Evolutionary conservation across 2,113 vertebrate species (phyloP), one percentile per base, ranked within the genome.

Genomic region (Calonectris borealis): DNA sequence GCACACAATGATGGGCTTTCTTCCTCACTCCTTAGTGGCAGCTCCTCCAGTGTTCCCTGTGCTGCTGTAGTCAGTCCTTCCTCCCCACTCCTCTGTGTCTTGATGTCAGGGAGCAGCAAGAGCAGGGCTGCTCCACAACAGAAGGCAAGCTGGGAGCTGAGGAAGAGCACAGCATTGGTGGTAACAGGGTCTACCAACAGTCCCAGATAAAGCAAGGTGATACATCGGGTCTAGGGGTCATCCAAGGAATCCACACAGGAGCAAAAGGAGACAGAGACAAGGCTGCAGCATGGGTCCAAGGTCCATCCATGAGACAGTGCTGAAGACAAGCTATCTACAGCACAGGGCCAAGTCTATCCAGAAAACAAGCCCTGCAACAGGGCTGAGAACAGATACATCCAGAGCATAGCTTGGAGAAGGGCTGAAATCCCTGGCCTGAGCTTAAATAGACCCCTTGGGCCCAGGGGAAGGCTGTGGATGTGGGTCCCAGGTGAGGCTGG

Each of bases 401-500:
- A 40, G 16, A 36, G 2, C 10, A 11, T 0, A n/a, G 1, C 3
- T 3, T 18, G 0, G 0, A 0, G 1, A 79, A 40, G 0, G 2
- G 0, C 0, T 24, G 0, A 46, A 6, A 0, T 0, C 3, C 2
- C 3, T 36, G 14, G 5, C 3, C 17, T 68, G 42, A 79, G 40
- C 26, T 91, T 79, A 87, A 87, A 64, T 52, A 61, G 40, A 65
- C 32, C 11, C n/a, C 18, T 68, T 51, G 44, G 61, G 13, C 34
- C 22, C 64, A 78, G 10, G 18, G 20, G 27, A 58, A 72, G 40
- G 19, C 21, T 44, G 29, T 70, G 34, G 12, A 6, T 83, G 11
- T 36, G 25, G 51, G 29, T 65, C 54, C 44, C 72, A 92, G 16
- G 8, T 83, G 86, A 70, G 6, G 15, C n/a, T 85, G 52, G 20